Base-by-base conservation (phyloP, 1,140 invertebrate genomes). In the Pinna nobilis region DNA sequence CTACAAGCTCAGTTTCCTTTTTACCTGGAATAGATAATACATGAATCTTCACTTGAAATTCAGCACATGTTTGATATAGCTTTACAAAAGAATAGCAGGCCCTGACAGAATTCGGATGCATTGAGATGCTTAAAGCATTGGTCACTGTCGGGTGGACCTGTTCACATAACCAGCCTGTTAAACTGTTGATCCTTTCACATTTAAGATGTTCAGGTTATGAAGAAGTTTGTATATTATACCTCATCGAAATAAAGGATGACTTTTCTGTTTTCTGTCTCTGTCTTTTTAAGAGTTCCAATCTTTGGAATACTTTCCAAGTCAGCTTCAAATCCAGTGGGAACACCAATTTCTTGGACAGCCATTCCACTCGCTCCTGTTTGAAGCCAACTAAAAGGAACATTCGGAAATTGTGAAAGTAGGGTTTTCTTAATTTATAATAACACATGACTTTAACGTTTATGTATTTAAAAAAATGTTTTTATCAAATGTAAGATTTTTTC, bases 191-290 rank as follows among this genome's bases (percentile, higher is more conserved):
- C n/a, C n/a, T n/a, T n/a, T n/a, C n/a, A 15, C 3, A 13, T 20
- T 20, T 3, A n/a, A 47, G 33, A 44, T 44, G 25, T 25, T 23
- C 20, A 39, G 32, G 74, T n/a, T n/a, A n/a, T n/a, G n/a, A n/a
- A n/a, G n/a, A n/a, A 44, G 13, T 18, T 25, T 4, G 9, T 2
- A 6, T 39, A 15, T 63, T 69, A 11, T 44, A 90, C 88, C 83
- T 88, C 83, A 80, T 96, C 94, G 84, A 96, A 96, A 83, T 96
- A 96, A 15, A 96, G 90, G 28, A 95, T 89, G 35, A 96, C 92
- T 82, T 94, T 93, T 3, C 94, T 95, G 74, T 95, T 92, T 13
- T 92, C 92, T 0, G 93, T 94, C 87, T 96, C 95, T 1, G 95
- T 93, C 77, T 93, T 91, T 86, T 95, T 95, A 2, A 96, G 93